Percentiles rank a stretch among this genome's conserved stretches.
These are phyloP conservation scores for Heterotilapia buettikoferi DNA, from an alignment of 2,113 vertebrate genomes.

Conservation along the genomic window DNA sequence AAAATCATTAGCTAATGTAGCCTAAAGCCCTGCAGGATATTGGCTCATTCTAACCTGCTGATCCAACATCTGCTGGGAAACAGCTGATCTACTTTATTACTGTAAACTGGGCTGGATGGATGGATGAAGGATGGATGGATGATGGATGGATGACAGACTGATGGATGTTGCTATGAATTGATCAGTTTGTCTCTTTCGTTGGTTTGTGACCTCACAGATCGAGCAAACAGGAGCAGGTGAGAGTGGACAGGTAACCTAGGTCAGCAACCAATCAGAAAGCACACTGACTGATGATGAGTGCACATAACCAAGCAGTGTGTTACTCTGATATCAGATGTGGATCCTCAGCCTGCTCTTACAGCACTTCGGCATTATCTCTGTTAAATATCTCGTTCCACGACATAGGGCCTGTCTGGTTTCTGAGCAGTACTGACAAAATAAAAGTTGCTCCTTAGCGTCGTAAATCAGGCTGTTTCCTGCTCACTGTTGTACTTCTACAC, in stretches of 20 bases:
- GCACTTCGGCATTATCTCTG: background rate
- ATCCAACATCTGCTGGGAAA: background rate
- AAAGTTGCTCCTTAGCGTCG: background rate
- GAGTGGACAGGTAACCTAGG: background rate
- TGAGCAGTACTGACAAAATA: background rate
- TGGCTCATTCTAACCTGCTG: background rate
- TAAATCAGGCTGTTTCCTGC: background rate
- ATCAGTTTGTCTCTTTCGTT: background rate
- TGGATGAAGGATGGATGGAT: background rate
- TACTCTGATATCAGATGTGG: background rate
- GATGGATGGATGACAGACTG: too few species aligned
- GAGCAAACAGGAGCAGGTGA: background rate
- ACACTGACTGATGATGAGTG: background rate
- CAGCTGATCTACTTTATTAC: background rate
- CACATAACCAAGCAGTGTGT: background rate
- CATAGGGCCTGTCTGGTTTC: background rate
- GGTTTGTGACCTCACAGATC: background rate
- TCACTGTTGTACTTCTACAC: background rate
- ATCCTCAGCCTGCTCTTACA: background rate
- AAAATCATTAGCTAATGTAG: background rate
- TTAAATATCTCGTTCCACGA: background rate
- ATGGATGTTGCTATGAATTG: rapidly evolving
- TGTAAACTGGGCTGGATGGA: background rate
- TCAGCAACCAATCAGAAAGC: background rate
- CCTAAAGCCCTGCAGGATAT: background rate